Percentiles rank a stretch among this genome's conserved stretches.
Conservation (phyloP, 2,113 vertebrate genomes). For the Rhodinocichla rosea region DNA sequence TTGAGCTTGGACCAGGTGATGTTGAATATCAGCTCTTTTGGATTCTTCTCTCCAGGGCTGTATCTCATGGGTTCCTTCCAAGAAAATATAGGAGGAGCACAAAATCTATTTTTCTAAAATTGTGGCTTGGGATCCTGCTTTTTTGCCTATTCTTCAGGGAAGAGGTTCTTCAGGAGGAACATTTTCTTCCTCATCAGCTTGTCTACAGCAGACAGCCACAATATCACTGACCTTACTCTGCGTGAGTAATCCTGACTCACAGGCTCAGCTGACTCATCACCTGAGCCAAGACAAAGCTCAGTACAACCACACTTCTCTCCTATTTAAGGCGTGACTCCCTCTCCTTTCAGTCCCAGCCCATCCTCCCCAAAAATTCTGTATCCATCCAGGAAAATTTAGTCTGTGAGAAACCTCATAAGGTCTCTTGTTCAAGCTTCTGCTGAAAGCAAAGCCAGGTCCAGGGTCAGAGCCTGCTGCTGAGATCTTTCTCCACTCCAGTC, state of each 20-base stretch:
- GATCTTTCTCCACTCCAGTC: not conserved
- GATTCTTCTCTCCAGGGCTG: not conserved
- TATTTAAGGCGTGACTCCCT: not conserved
- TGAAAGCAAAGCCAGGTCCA: not conserved
- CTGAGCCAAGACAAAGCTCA: not conserved
- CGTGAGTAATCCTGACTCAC: not conserved
- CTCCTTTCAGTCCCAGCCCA: not conserved
- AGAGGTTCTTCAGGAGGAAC: not conserved
- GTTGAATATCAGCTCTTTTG: not conserved
- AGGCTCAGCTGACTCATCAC: not conserved
- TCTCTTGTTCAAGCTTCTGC: not conserved
- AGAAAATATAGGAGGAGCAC: not conserved
- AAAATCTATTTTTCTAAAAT: not conserved
- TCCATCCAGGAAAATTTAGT: not conserved
- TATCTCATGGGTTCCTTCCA: not conserved
- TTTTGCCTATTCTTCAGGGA: not conserved
- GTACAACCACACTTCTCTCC: rapidly evolving
- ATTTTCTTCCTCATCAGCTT: not conserved
- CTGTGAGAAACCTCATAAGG: not conserved
- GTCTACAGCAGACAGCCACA: not conserved
- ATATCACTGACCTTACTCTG: not conserved
- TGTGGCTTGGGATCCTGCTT: not conserved
- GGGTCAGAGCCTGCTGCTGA: not conserved
- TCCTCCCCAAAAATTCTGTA: not conserved
- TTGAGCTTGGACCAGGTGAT: not conserved